Percentiles rank a stretch among this genome's conserved stretches.
Conservation (phyloP, 2,113 vertebrate species). For the Brachionichthys hirsutus region DNA sequence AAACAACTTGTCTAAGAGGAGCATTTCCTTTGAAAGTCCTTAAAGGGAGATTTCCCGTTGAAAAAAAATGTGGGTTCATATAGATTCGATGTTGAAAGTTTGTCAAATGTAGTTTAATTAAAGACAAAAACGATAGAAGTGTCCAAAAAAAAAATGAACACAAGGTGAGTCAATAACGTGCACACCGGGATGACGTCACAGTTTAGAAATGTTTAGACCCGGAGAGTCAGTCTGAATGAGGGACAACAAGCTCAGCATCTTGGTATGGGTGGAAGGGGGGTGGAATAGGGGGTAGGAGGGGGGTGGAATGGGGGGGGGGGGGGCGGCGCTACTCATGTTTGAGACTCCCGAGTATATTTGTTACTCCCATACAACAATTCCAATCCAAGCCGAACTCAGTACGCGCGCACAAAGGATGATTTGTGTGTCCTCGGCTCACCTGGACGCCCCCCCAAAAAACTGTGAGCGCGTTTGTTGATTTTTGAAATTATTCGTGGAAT, state of each 20-base stretch:
- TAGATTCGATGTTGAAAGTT: too few species aligned
- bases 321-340: conserved; percentile 49
- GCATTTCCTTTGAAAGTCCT: too few species aligned
- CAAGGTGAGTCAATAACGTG: not conserved
- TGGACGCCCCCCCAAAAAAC: conserved; percentile 49
- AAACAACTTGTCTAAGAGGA: too few species aligned
- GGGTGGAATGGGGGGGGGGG: not conserved
- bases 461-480: conserved; percentile 14
- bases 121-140: too few species aligned
- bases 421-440: conserved; percentile 21
- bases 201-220: not conserved
- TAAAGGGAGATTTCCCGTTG: too few species aligned
- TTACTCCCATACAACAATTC: conserved; percentile 24
- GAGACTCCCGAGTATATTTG: conserved; percentile 38
- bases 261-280: too few species aligned
- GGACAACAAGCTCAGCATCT: conserved; percentile 32
- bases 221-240: conserved; percentile 17
- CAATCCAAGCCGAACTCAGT: not conserved
- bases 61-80: too few species aligned
- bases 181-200: not conserved
- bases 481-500: conserved; percentile 38
- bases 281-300: conserved; percentile 1
- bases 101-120: too few species aligned
- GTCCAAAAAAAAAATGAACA: too few species aligned
- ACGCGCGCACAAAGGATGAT: conserved; percentile 37